These are phyloP conservation scores for Ictalurus punctatus DNA, from an alignment of 2,113 vertebrate species.

Conservation along the genomic window DNA sequence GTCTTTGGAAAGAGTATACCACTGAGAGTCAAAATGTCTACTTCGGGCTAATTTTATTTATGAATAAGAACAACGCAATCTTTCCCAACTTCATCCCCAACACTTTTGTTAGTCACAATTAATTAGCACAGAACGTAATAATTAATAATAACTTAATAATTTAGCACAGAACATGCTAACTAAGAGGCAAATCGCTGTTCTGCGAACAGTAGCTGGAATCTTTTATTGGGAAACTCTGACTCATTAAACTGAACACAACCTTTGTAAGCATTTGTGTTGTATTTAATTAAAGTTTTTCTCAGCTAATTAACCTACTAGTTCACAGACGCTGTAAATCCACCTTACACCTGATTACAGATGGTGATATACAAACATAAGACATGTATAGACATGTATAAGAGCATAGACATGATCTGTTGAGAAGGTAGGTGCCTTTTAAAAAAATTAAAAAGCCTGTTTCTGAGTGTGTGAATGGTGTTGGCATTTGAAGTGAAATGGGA, in stretches of 20 bases:
- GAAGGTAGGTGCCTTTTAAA: no score
- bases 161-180: not conserved
- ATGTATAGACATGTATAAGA: no score
- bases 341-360: not conserved
- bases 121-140: not conserved
- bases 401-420: not conserved
- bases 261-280: not conserved
- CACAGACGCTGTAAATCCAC: not conserved
- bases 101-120: not conserved
- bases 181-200: no score
- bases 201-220: not conserved
- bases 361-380: not conserved
- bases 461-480: no score
- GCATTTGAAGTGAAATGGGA: no score
- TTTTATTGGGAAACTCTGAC: not conserved
- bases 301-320: not conserved
- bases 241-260: not conserved
- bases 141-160: no score
- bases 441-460: not conserved
- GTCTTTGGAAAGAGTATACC: not conserved
- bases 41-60: not conserved
- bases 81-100: not conserved
- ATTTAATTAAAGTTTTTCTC: not conserved
- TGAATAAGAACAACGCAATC: not conserved
- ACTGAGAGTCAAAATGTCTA: not conserved